Percentiles rank a stretch among this genome's conserved stretches.
These are phyloP conservation scores for Brienomyrus longianalis DNA, from an alignment of 2,113 vertebrate genomes.

Conservation along the genomic window DNA sequence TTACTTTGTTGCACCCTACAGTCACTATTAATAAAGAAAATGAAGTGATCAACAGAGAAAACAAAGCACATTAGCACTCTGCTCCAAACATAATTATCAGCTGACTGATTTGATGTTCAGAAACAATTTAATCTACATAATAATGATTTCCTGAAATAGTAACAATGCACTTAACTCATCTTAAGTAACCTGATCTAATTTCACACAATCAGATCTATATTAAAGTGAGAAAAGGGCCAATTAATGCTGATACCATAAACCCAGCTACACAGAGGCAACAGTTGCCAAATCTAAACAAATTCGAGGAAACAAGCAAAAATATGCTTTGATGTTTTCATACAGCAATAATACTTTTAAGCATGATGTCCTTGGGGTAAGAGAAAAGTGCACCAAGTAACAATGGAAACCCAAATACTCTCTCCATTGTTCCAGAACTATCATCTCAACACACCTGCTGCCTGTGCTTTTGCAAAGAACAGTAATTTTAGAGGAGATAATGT, in stretches of 20 bases:
- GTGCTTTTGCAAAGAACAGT: not conserved
- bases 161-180: not conserved
- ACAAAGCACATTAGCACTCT: not conserved
- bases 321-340: not conserved
- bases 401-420: not conserved
- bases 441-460: not conserved
- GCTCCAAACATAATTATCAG: not conserved
- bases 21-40: not conserved
- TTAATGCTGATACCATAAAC: not conserved
- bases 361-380: not conserved
- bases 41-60: not conserved
- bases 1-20: not conserved
- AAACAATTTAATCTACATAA: not conserved
- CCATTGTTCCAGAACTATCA: not conserved
- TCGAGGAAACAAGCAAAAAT: not conserved
- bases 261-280: not conserved
- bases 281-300: not conserved
- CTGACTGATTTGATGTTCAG: not conserved
- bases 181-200: not conserved
- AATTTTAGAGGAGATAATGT: not conserved
- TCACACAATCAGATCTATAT: not conserved
- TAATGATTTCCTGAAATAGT: not conserved
- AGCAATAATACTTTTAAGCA: not conserved
- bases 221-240: not conserved
- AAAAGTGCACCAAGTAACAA: not conserved